Evolutionary conservation across 2,797 vertebrate species (phyloP), one percentile per base, ranked within the genome.

Genomic region (Parauchenoglanis ngamensis): DNA sequence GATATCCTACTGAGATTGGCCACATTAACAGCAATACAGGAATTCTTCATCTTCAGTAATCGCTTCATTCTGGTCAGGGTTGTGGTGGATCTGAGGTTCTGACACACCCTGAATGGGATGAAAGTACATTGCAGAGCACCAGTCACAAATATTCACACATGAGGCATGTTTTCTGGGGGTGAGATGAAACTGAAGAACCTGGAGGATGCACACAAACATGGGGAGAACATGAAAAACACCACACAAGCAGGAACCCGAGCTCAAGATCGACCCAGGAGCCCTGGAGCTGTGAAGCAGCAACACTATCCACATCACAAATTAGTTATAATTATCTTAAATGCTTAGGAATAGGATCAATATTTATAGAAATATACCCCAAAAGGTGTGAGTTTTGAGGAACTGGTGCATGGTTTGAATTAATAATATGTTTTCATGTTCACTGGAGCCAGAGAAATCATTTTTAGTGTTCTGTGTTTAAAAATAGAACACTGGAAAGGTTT

Each of bases 381-480:
- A 31, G 28, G 7, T 78, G 7, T 56, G 52, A 19, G 28, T 57
- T 28, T 78, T 57, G 28, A 31, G 1, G 17, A 17, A 21, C 15
- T 31, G 75, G 49, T 54, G 13, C 49, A n/a, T 23, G 40, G 8
- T 3, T 15, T 49, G 44, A 49, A 57, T 57, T 21, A 56, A 54
- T 25, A 17, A 61, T 40, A 72, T 72, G 68, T 70, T 70, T 72
- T 21, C 68, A 21, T 72, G 35, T 23, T 23, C 35, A 72, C 1
- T 73, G 23, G 21, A 46, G 70, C 7, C 10, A 35, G 72, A 49
- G 1, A 73, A 73, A 73, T 46, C 3, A n/a, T 25, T 75, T n/a
- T 35, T 21, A 31, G 28, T 57, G 76, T 77, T 76, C 73, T 46
- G 28, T 54, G 73, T 31, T 78, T 78, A 57, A 31, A 78, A 56